Percentiles rank a stretch among this genome's conserved stretches.
Evolutionary conservation across 2,797 vertebrate species (phyloP).

Genomic region (Sebastes minor): DNA sequence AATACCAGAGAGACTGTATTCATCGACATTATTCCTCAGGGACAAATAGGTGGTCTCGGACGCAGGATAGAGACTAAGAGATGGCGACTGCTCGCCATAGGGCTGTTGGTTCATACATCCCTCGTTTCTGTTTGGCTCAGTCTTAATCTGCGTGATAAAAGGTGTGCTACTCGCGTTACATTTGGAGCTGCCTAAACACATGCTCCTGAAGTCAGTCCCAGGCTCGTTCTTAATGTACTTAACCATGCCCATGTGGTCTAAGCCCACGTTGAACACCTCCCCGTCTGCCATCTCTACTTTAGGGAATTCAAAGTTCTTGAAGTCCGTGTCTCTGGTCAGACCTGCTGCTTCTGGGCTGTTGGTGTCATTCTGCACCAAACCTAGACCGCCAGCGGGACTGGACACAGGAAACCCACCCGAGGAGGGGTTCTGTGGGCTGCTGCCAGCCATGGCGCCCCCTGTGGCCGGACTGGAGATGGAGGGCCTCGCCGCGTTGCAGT

Average conservation of each 20-base stretch:
- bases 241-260: constrained; percentile 90
- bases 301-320: constrained; percentile 90
- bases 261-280: constrained; percentile 87
- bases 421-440: constrained; percentile 89
- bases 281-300: constrained; percentile 93
- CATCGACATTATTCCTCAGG: constrained; percentile 98
- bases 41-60: constrained; percentile 97
- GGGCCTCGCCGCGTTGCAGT: constrained; percentile 85
- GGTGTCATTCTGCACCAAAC: constrained; percentile 86
- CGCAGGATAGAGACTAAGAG: constrained; percentile 90
- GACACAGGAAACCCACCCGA: constrained; percentile 85
- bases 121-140: constrained; percentile 90
- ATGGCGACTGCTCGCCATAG: constrained; percentile 85
- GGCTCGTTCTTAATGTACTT: constrained; percentile 98
- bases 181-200: constrained; percentile 91
- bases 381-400: constrained; percentile 84
- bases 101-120: constrained; percentile 91
- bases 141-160: constrained; percentile 93
- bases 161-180: constrained; percentile 81
- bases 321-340: constrained; percentile 84
- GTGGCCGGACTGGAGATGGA: constrained; percentile 92
- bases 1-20: constrained; percentile 98
- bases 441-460: constrained; percentile 86
- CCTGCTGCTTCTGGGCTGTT: constrained; percentile 86
- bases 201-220: constrained; percentile 90